Conservation (phyloP, 2,888 invertebrate species). For the Glaucopsyche alexis region DNA sequence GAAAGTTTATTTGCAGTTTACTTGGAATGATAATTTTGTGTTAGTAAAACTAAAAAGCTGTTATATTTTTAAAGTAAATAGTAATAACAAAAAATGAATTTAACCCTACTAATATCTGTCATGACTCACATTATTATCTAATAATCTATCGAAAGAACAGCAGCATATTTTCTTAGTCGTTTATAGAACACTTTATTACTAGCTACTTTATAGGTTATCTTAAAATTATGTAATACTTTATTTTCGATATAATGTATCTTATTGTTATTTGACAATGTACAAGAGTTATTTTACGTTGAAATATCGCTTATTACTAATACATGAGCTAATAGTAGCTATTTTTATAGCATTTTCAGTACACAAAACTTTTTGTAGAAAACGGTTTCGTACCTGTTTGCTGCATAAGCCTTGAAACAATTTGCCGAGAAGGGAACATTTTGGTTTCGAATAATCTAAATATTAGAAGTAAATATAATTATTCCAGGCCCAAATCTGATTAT, state of each 20-base stretch:
- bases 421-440: constrained; percentile 60
- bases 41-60: no score
- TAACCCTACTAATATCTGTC: background rate
- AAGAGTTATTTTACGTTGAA: background rate
- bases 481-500: background rate
- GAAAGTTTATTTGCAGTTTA: no score
- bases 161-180: background rate
- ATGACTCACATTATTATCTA: background rate
- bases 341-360: background rate
- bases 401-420: constrained; percentile 59
- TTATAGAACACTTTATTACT: background rate
- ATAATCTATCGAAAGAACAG: background rate
- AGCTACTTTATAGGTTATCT: constrained; percentile 25
- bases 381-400: constrained; percentile 59
- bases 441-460: background rate
- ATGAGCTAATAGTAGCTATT: background rate
- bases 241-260: background rate
- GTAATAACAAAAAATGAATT: background rate
- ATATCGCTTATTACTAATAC: constrained; percentile 11
- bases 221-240: constrained; percentile 28
- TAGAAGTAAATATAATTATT: background rate
- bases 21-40: no score
- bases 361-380: constrained; percentile 11
- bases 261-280: no score
- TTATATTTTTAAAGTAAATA: background rate